Evolutionary conservation across 2,888 invertebrate genomes (phyloP).

Genomic region (Acrobeloides nanus): DNA sequence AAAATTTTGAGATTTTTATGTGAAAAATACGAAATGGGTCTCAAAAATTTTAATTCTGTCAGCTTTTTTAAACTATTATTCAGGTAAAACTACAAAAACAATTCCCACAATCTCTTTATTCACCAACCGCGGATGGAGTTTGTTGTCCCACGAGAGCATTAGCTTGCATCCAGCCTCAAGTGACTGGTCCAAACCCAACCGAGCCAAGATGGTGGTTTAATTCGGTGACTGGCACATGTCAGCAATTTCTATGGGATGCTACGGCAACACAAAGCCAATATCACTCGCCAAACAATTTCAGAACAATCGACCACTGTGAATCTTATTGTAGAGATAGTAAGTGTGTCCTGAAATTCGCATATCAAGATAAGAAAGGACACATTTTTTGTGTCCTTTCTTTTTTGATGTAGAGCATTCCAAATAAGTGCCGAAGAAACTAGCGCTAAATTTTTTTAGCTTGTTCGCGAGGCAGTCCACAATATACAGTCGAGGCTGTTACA

Average conservation of each 20-base stretch:
- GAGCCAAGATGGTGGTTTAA: constrained; percentile 50
- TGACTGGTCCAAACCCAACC: constrained; percentile 43
- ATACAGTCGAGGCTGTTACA: too few species aligned
- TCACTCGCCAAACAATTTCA: constrained; percentile 48
- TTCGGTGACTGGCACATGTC: constrained; percentile 43
- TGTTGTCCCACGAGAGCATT: constrained; percentile 48
- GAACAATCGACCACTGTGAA: constrained; percentile 46
- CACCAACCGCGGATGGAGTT: constrained; percentile 43
- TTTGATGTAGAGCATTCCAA: too few species aligned
- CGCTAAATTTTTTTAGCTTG: too few species aligned
- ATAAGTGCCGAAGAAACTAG: too few species aligned
- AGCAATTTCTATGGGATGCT: constrained; percentile 48
- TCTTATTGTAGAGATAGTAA: constrained; percentile 43
- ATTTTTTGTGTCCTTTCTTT: too few species aligned
- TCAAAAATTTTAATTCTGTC: too few species aligned
- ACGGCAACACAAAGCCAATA: constrained; percentile 39
- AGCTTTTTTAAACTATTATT: too few species aligned
- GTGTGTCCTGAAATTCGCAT: too few species aligned
- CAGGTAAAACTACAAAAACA: constrained; percentile 32
- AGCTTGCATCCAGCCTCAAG: constrained; percentile 44
- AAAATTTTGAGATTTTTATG: too few species aligned
- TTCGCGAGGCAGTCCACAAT: too few species aligned
- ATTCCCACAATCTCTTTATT: constrained; percentile 40
- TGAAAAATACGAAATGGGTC: too few species aligned
- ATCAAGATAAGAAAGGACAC: too few species aligned